phyloP scores from a whole-genome alignment of 2,888 invertebrate genomes.

The Oithona nana region DNA sequence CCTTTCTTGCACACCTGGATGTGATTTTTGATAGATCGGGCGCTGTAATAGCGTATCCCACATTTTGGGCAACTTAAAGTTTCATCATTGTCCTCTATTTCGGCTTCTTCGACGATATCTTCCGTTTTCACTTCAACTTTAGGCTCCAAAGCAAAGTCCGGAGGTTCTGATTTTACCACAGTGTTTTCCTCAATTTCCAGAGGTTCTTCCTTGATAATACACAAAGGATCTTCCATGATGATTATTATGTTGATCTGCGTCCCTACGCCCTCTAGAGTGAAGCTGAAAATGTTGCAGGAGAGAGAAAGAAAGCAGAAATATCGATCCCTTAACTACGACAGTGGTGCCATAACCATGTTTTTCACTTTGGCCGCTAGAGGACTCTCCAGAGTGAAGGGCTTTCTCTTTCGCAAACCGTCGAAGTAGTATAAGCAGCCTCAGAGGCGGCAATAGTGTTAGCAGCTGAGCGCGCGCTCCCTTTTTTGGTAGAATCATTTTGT shows the following conservation, averaged over 20 bases:
- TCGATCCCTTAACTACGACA: too few species aligned
- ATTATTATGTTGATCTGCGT: not conserved
- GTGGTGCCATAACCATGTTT: not conserved
- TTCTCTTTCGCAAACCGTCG: too few species aligned
- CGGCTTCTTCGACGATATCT: too few species aligned
- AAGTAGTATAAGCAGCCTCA: too few species aligned
- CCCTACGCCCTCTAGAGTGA: not conserved
- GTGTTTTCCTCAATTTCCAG: not conserved
- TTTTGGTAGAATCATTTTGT: too few species aligned
- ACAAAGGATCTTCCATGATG: not conserved
- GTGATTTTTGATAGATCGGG: not conserved
- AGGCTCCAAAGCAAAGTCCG: not conserved
- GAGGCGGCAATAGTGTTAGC: too few species aligned
- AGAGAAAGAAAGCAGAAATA: too few species aligned
- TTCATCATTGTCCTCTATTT: too few species aligned
- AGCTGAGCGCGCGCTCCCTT: too few species aligned
- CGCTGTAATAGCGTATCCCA: not conserved
- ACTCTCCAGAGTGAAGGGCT: too few species aligned
- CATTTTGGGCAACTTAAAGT: not conserved
- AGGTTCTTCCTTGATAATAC: not conserved
- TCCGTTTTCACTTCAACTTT: not conserved
- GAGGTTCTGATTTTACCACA: not conserved
- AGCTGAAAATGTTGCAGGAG: not conserved
- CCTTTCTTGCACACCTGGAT: not conserved
- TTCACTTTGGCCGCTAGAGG: too few species aligned